Percentiles rank a stretch among this genome's conserved stretches.
Conservation (phyloP, 2,797 vertebrate species). For the Acipenser oxyrinchus region DNA sequence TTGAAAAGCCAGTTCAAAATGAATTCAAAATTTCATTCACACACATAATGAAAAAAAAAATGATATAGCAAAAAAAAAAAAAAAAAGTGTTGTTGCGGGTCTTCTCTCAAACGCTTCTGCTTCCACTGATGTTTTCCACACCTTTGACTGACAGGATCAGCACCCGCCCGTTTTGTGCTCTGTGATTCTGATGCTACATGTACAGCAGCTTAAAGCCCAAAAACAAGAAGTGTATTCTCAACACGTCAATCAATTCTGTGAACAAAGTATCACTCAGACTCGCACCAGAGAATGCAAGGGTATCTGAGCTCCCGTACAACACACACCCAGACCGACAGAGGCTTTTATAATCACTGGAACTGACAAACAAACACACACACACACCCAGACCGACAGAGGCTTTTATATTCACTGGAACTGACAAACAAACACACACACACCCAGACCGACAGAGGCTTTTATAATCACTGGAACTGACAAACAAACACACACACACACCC, state of each 20-base stretch:
- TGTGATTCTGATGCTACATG: slow-evolving; percentile 24
- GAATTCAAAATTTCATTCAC: not conserved
- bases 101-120: not conserved
- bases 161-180: slow-evolving; percentile 12
- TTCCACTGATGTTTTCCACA: not conserved
- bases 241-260: not conserved
- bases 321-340: not conserved
- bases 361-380: too few species aligned
- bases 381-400: too few species aligned
- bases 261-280: slow-evolving; percentile 27
- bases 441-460: too few species aligned
- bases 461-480: too few species aligned
- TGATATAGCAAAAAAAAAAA: slow-evolving; percentile 15
- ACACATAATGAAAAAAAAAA: slow-evolving; percentile 1
- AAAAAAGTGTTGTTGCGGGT: slow-evolving; percentile 7
- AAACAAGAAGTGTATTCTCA: not conserved
- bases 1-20: slow-evolving; percentile 15
- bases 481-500: too few species aligned
- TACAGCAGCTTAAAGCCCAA: slow-evolving; percentile 10
- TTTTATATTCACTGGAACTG: too few species aligned
- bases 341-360: too few species aligned
- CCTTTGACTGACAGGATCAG: slow-evolving; percentile 25
- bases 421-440: too few species aligned
- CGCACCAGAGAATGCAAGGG: slow-evolving; percentile 46
- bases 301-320: not conserved